A percentile compares a stretch with the other conserved stretches of the same genome.
Conservation (phyloP, 2,797 vertebrate species). For the Trachops cirrhosus region DNA sequence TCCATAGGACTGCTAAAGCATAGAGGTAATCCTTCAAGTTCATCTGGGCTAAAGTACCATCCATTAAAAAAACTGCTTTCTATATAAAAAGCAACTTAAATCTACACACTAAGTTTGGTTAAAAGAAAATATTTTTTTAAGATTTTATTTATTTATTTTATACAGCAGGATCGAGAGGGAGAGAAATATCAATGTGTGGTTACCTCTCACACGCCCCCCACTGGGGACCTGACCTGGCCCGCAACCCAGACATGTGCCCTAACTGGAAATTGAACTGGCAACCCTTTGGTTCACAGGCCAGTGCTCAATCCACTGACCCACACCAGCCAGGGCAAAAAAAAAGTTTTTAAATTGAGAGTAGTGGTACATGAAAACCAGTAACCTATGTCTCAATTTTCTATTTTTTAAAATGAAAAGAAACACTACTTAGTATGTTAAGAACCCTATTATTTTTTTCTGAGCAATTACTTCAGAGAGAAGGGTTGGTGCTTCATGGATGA, state of each 20-base stretch:
- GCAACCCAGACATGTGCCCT: no score
- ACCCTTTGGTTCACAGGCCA: no score
- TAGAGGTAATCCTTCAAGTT: neutral
- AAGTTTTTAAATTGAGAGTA: neutral
- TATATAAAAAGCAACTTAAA: neutral
- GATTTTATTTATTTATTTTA: no score
- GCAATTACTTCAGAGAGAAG: constrained; percentile 19
- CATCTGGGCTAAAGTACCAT: neutral
- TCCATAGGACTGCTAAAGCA: neutral
- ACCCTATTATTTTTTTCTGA: neutral
- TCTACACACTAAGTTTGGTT: neutral
- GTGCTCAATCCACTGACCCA: no score
- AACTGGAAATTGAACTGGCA: no score
- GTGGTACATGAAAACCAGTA: neutral
- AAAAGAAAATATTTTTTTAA: neutral
- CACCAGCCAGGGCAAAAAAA: neutral
- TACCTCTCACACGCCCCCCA: no score
- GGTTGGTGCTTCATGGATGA: neutral
- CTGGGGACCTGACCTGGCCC: no score
- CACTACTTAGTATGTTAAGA: neutral
- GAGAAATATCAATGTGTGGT: no score
- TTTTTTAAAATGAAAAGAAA: constrained; percentile 12
- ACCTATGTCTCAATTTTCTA: constrained; percentile 23
- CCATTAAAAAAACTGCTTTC: neutral
- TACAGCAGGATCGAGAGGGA: no score